A percentile compares a stretch with the other conserved stretches of the same genome.
Evolutionary conservation across 2,888 invertebrate species (phyloP).

Genomic region (Pilophorus perplexus): DNA sequence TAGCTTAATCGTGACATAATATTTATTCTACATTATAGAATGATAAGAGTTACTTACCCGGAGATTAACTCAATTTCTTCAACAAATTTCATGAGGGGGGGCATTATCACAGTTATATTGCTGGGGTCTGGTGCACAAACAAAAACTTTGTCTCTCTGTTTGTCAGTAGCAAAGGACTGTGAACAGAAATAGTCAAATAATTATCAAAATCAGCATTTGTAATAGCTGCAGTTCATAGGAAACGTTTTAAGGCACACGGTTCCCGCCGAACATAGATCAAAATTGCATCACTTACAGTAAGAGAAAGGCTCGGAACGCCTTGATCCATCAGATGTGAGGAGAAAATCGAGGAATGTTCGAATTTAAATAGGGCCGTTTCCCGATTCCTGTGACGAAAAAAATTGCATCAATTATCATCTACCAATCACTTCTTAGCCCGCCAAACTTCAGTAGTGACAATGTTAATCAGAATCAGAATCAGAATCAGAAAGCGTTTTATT

Average conservation of each 20-base stretch:
- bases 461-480: too few relatives aligned
- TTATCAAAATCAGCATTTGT: too few relatives aligned
- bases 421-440: too few relatives aligned
- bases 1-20: too few relatives aligned
- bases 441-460: too few relatives aligned
- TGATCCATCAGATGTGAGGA: slow-evolving; percentile 54
- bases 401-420: not conserved
- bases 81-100: slow-evolving; percentile 77
- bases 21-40: too few relatives aligned
- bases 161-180: slow-evolving; percentile 35
- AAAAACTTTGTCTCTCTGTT: slow-evolving; percentile 59
- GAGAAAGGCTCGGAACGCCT: slow-evolving; percentile 33
- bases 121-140: slow-evolving; percentile 75
- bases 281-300: slow-evolving; percentile 32
- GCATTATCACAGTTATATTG: slow-evolving; percentile 74
- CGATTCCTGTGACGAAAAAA: slow-evolving; percentile 56
- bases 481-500: too few relatives aligned
- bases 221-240: too few relatives aligned
- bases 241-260: too few relatives aligned
- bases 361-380: slow-evolving; percentile 63
- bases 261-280: too few relatives aligned
- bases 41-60: slow-evolving; percentile 22
- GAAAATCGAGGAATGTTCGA: slow-evolving; percentile 62
- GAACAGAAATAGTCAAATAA: too few relatives aligned
- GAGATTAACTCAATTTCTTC: slow-evolving; percentile 71